Base-by-base conservation (phyloP, 1,140 invertebrate genomes). In the Chymomyza costata region DNA sequence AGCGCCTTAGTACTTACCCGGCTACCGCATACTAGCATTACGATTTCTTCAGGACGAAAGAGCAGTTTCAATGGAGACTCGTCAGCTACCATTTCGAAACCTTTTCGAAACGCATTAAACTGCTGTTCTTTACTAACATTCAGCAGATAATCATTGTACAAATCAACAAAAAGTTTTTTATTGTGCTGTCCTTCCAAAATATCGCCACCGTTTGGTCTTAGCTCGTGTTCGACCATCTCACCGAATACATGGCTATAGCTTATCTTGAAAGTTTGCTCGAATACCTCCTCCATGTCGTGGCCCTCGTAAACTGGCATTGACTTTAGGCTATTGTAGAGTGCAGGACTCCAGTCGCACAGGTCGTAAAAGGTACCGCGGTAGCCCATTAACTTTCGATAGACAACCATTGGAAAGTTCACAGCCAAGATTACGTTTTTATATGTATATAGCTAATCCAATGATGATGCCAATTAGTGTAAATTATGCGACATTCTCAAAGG, bases 341-440 rank as follows among this genome's bases (percentile, higher is more conserved):
- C 92, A 16, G 93, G 92, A 88, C 95, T 94, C 89, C 93, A 95
- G 78, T 95, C 94, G 46, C 90, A 87, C 7, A 97, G 87, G 86
- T 97, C 95, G 51, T 93, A 90, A 74, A 95, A 96, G 8, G 91
- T 91, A 1, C 95, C 95, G 68, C 91, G 92, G 76, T 93, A 94
- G 0, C 95, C 95, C 86, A 96, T 89, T 1, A 97, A 87, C 81
- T 97, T 97, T 61, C 93, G 90, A 84, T 97, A 97, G 19, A 97
- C 92, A 6, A 97, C 95, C 92, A 95, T 94, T 3, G 95, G 95
- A 80, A 97, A 96, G 82, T 94, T 94, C 37, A 97, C 92, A 64
- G 96, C 94, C 19, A 97, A 86, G 58, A 97, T 96, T 8, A 97
- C 91, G 82, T 96, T 96, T 84, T 97, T 97, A n/a, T n/a, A n/a